phyloP scores from a whole-genome alignment of 1,140 invertebrate species.

The Conus betulinus region DNA sequence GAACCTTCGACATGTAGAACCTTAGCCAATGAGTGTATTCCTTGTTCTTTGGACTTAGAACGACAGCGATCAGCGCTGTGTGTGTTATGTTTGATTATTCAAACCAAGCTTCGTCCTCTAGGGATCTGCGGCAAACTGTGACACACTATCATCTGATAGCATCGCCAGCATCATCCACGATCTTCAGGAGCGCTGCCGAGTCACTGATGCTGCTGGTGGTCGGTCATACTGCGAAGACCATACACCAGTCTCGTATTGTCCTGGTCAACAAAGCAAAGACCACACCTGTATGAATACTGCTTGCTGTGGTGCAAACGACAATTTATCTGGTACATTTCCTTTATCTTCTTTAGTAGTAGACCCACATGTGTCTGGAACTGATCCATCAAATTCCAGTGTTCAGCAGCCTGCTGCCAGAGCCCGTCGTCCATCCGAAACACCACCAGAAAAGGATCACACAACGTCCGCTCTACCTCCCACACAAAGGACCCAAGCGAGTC shows the following conservation, averaged over 20 bases:
- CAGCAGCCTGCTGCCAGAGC: too few relatives aligned
- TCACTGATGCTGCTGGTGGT: neutral
- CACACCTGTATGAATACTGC: too few relatives aligned
- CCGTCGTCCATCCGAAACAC: too few relatives aligned
- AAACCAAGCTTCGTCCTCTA: neutral
- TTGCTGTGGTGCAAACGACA: too few relatives aligned
- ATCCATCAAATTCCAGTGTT: too few relatives aligned
- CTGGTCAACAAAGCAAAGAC: neutral
- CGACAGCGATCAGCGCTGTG: neutral
- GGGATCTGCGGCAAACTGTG: neutral
- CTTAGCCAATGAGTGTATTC: neutral
- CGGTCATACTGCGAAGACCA: neutral
- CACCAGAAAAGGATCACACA: too few relatives aligned
- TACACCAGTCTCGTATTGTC: neutral
- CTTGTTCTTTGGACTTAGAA: neutral
- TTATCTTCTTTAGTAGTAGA: too few relatives aligned
- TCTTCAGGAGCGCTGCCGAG: neutral
- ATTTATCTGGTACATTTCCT: too few relatives aligned
- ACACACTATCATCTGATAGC: neutral
- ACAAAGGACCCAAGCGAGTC: too few relatives aligned
- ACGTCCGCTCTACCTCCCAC: too few relatives aligned
- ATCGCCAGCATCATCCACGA: neutral
- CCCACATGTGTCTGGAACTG: too few relatives aligned
- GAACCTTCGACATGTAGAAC: neutral
- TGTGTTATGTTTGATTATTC: neutral